Base-by-base conservation (phyloP, 2,797 vertebrate genomes). In the Amniataba percoides region DNA sequence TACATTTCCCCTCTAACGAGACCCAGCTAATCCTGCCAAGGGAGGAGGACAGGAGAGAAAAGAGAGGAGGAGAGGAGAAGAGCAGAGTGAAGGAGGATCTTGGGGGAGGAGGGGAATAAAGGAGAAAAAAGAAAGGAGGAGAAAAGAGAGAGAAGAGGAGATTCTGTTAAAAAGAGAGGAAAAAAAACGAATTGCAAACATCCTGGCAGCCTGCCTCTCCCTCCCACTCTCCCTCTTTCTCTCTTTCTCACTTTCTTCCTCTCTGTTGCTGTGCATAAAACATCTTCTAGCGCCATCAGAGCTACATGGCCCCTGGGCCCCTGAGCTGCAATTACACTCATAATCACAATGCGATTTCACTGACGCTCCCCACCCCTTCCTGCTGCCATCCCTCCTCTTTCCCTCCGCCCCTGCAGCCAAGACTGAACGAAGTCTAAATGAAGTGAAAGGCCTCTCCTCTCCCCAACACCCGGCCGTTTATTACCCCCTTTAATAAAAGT, bases 1-100 rank as follows among this genome's bases (percentile, higher is more conserved):
- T 98, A 96, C 95, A 97, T 98, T 97, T 94, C 92, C 93, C 96
- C 96, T 95, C 95, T 98, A 97, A 98, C 97, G 96, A 99, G 97
- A 96, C 96, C 94, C 87, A 90, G 96, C 96, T 98, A 97, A 98
- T 98, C 97, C 96, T 96, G 96, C 96, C 96, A 96, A 95, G 95
- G 84, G 96, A 96, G 95, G 92, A 94, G 95, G 96, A 95, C 94
- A 94, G 95, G 93, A 94, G 93, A 93, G 94, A 71, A 88, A 93
- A 92, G 95, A 94, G 34, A 36, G 34, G 34, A 36, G 34, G 34
- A 36, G 34, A 36, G 66, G 65, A 60, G 68, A 55, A 48, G 52
- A 77, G 69, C 65, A 56, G 67, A 85, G 80, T 57, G 43, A 77
- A 79, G 40, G 74, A 78, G 71, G 84, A 74, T 48, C 34, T 61